Conservation (phyloP, 2,888 invertebrate species). For the Metallyticus violacea region DNA sequence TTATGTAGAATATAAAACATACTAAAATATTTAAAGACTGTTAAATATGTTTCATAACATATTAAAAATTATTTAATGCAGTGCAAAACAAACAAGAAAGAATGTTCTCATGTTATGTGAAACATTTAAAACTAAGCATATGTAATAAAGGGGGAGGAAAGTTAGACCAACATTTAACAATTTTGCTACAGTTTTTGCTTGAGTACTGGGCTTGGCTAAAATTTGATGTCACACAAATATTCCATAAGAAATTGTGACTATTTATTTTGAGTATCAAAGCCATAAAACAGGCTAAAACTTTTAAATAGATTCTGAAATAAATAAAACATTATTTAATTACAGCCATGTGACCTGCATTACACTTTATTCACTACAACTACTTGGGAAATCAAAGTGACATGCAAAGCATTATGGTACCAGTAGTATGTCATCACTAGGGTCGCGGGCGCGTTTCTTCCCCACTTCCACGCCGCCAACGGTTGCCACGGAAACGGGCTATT, state of each 20-base stretch:
- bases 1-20: neutral
- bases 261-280: neutral
- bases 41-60: neutral
- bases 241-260: neutral
- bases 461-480: slow-evolving; percentile 63
- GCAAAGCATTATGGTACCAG: slow-evolving; percentile 84
- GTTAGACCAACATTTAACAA: slow-evolving; percentile 38
- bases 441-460: slow-evolving; percentile 94
- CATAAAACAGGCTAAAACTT: neutral
- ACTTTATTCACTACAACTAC: slow-evolving; percentile 29
- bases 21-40: neutral
- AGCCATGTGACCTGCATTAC: slow-evolving; percentile 34
- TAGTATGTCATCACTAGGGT: slow-evolving; percentile 83
- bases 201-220: neutral
- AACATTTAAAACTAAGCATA: slow-evolving; percentile 1
- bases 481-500: slow-evolving; percentile 41
- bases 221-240: neutral
- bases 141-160: slow-evolving; percentile 36
- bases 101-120: neutral
- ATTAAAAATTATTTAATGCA: neutral
- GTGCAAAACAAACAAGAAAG: neutral
- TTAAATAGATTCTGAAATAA: neutral
- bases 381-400: slow-evolving; percentile 50
- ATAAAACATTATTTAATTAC: neutral
- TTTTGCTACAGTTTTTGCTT: neutral